Percentiles rank a stretch among this genome's conserved stretches.
These are phyloP conservation scores for Brenthis ino DNA, from an alignment of 2,888 invertebrate genomes.

Conservation along the genomic window DNA sequence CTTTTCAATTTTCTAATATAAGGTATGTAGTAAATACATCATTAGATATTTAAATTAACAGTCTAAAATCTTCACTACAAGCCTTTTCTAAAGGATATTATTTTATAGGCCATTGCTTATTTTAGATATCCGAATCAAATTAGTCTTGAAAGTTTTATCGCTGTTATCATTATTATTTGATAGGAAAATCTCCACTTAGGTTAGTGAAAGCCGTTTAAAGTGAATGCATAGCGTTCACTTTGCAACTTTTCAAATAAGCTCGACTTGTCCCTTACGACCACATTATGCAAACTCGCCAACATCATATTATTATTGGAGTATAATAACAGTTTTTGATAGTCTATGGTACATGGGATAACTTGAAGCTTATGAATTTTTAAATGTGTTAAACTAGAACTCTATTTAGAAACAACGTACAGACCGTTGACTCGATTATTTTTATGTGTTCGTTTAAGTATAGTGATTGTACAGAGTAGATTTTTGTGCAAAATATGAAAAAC, in stretches of 20 bases:
- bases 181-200: conserved; percentile 24
- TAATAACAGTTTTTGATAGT: conserved; percentile 38
- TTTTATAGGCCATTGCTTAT: no score
- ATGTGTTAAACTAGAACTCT: no score
- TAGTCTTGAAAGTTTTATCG: not conserved
- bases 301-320: conserved; percentile 64
- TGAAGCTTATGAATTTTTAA: conserved; percentile 1
- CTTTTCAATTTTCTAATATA: no score
- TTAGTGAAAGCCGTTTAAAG: conserved; percentile 32
- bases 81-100: no score
- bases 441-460: not conserved
- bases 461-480: no score
- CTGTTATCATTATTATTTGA: conserved; percentile 13
- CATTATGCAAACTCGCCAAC: conserved; percentile 68
- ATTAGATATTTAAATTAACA: no score
- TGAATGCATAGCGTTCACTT: conserved; percentile 51
- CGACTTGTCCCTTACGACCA: conserved; percentile 51
- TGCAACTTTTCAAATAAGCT: conserved; percentile 74
- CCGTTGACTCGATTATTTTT: no score
- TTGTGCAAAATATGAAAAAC: no score
- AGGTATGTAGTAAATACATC: no score
- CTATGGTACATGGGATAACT: conserved; percentile 31
- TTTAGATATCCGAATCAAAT: no score
- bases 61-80: no score
- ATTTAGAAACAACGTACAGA: no score